Percentiles rank a stretch among this genome's conserved stretches.
phyloP scores from a whole-genome alignment of 37 sponge, comb jelly and placozoan genomes.

The Chondrosia reniformis region DNA sequence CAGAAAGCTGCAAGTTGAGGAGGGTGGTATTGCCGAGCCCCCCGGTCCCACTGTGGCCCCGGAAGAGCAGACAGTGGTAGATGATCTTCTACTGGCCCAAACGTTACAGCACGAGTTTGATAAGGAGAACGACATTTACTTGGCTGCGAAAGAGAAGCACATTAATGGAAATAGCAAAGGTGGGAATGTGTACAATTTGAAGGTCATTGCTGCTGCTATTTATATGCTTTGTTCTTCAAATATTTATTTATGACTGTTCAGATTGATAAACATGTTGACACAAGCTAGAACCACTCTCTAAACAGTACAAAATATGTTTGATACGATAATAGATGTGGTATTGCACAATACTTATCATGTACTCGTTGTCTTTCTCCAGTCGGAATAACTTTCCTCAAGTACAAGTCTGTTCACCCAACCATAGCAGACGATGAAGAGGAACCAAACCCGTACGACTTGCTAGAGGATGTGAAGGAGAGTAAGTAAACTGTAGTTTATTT shows the following conservation, averaged over 20 bases:
- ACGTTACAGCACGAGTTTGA: constrained; percentile 94
- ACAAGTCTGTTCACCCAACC: neutral
- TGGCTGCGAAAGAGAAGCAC: constrained; percentile 72
- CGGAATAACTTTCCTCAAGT: neutral
- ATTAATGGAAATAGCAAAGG: constrained; percentile 78
- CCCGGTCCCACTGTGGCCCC: neutral
- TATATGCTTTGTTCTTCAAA: too few species aligned
- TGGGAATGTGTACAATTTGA: too few species aligned
- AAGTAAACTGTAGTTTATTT: too few species aligned
- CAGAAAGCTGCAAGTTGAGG: constrained; percentile 45
- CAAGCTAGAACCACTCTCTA: too few species aligned
- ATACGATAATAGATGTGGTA: too few species aligned
- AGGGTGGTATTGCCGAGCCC: constrained; percentile 18
- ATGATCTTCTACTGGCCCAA: constrained; percentile 86
- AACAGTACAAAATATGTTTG: too few species aligned
- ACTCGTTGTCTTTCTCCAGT: neutral
- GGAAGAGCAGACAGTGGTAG: constrained; percentile 1
- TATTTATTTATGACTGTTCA: too few species aligned
- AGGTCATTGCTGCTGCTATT: too few species aligned
- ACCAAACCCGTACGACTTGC: neutral
- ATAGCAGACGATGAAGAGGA: neutral
- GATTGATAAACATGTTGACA: too few species aligned
- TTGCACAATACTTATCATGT: too few species aligned
- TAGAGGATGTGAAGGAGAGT: neutral
- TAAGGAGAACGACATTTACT: constrained; percentile 50